Evolutionary conservation across 2,113 vertebrate species (phyloP), one percentile per base, ranked within the genome.

Genomic region (Tachycineta bicolor): DNA sequence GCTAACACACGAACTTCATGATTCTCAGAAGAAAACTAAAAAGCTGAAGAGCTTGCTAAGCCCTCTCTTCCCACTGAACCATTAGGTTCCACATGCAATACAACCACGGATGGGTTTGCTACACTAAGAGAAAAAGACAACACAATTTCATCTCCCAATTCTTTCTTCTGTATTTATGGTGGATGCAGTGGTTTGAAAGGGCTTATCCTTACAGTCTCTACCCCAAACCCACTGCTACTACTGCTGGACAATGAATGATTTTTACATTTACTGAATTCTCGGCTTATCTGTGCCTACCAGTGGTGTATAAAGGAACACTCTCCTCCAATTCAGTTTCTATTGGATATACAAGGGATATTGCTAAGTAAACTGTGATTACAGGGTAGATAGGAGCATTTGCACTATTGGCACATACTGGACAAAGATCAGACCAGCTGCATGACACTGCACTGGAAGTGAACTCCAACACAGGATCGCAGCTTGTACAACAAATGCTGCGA

Each of bases 381-480:
- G 63, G 67, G 60, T 0, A 77, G 79, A 67, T 37, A 80, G 1
- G 7, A 80, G 34, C 33, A 20, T 33, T 62, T 74, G 26, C 68
- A 24, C 59, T 81, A 56, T 26, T 64, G 83, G 78, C 39, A 86
- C 25, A 60, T 24, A 12, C 12, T 3, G 44, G 71, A 74, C 73
- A 93, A 84, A 94, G 70, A 89, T 68, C 83, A 90, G 56, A 39
- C 22, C 28, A 29, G 65, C 52, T 34, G 37, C 56, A 56, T 86
- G 80, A 81, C 11, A 37, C 33, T 59, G 69, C 70, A 19, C 5
- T 4, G 37, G 39, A 87, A 73, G 43, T 5, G 9, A 84, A 59
- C 46, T 53, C 74, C 59, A 65, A 5, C 0, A 3, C 62, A 71
- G 62, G 21, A 63, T 2, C 0, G 0, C 24, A 75, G 83, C 63